A percentile compares a stretch with the other conserved stretches of the same genome.
Evolutionary conservation across 2,888 invertebrate species (phyloP).

Genomic region (Clunio marinus): DNA sequence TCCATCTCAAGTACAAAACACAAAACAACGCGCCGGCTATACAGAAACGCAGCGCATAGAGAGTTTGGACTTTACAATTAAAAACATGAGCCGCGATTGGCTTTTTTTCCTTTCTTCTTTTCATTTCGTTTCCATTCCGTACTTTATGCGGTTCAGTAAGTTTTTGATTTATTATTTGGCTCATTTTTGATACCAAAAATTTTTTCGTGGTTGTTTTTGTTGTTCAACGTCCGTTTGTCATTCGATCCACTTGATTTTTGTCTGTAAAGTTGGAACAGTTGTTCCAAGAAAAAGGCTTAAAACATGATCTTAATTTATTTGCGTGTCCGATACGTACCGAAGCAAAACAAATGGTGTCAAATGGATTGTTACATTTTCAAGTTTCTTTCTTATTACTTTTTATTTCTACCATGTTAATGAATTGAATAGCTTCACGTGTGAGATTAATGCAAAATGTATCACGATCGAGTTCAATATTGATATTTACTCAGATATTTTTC

Average conservation of each 20-base stretch:
- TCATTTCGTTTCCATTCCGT: not conserved
- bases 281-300: constrained; percentile 25
- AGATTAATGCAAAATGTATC: too few species aligned
- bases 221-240: constrained; percentile 18
- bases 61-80: not conserved
- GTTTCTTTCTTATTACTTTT: not conserved
- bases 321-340: constrained; percentile 17
- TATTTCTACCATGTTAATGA: not conserved
- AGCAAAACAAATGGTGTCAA: constrained; percentile 38
- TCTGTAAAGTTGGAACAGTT: not conserved
- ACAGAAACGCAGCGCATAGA: not conserved
- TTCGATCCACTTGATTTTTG: constrained; percentile 38
- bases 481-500: not conserved
- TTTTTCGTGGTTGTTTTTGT: not conserved
- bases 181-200: not conserved
- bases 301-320: constrained; percentile 37
- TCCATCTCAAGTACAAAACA: constrained; percentile 21
- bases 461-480: too few species aligned
- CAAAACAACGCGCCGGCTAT: not conserved
- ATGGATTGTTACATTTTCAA: constrained; percentile 30
- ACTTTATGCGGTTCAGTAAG: constrained; percentile 35
- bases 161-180: constrained; percentile 34
- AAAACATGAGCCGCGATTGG: not conserved
- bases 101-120: not conserved
- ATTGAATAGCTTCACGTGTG: not conserved